Conservation (phyloP, 2,113 vertebrate genomes). For the Echinops telfairi region DNA sequence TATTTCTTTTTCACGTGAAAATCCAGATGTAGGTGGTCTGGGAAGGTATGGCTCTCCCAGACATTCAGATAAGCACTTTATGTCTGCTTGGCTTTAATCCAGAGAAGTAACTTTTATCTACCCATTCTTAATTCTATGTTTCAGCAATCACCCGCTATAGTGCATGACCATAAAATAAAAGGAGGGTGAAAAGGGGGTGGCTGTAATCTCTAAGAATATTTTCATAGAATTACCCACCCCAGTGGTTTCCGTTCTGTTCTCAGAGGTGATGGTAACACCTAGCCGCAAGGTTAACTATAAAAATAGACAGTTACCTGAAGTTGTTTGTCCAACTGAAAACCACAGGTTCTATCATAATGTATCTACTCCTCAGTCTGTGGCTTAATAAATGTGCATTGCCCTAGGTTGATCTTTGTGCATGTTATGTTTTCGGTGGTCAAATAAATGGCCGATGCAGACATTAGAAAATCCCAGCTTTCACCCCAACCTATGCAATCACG, state of each 20-base stretch:
- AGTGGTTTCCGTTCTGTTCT: slow-evolving; percentile 26
- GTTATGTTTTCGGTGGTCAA: not conserved
- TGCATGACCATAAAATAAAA: not conserved
- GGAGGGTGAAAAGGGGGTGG: not conserved
- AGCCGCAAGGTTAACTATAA: not conserved
- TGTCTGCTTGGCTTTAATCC: too few species aligned
- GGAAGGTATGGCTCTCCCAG: not conserved
- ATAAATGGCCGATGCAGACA: not conserved
- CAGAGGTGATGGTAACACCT: not conserved
- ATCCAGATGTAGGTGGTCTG: not conserved
- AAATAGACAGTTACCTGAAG: not conserved
- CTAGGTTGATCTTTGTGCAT: not conserved
- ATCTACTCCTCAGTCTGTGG: not conserved
- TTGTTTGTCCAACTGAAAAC: slow-evolving; percentile 2
- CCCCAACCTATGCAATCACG: too few species aligned
- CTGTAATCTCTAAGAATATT: not conserved
- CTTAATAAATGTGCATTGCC: not conserved
- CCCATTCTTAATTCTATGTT: not conserved
- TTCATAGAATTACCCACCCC: not conserved
- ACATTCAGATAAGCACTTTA: not conserved
- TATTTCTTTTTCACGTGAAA: slow-evolving; percentile 17
- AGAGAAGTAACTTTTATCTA: too few species aligned
- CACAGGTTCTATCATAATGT: slow-evolving; percentile 3
- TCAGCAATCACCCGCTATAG: not conserved
- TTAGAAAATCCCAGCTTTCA: not conserved